Percentiles rank a stretch among this genome's conserved stretches.
phyloP scores from a whole-genome alignment of 2,797 vertebrate genomes.

The Buceros bicornis region DNA sequence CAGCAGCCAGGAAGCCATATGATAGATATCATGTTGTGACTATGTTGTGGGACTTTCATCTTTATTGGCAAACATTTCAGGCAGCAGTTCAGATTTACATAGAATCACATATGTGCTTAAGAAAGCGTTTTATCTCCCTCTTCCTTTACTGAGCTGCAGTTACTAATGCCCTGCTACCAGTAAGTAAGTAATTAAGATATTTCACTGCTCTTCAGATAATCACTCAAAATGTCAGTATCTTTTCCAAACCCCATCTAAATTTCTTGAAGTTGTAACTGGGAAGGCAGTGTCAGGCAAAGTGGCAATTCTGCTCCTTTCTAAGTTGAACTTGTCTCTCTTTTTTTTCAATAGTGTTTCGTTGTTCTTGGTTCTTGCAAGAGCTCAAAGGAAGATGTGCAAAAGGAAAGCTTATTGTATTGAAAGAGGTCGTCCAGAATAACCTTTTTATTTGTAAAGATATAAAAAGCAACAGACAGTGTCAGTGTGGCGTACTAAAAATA shows the following conservation, averaged over 20 bases:
- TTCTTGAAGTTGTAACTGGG: background rate
- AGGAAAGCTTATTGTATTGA: background rate
- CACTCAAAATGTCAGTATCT: conserved; percentile 35
- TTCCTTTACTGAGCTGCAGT: conserved; percentile 66
- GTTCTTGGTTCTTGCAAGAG: background rate
- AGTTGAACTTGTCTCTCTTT: background rate
- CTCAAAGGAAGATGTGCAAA: background rate
- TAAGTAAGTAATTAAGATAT: conserved; percentile 40
- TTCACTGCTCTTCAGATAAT: conserved; percentile 30
- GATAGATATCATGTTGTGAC: conserved; percentile 80
- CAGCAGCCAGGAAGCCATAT: conserved; percentile 79
- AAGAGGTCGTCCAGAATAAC: background rate
- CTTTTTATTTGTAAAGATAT: background rate
- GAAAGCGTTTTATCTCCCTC: conserved; percentile 73
- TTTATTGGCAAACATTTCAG: conserved; percentile 84
- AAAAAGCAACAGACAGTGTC: background rate
- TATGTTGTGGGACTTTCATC: conserved; percentile 80
- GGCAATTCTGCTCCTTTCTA: background rate
- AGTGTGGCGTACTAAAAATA: background rate
- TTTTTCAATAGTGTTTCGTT: background rate
- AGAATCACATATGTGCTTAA: conserved; percentile 83
- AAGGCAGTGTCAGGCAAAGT: conserved; percentile 9
- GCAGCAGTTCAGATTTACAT: conserved; percentile 83
- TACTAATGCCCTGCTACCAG: conserved; percentile 45
- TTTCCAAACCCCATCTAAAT: conserved; percentile 26